Conservation (phyloP, 2,797 vertebrate genomes). For the Sparidentex hasta region DNA sequence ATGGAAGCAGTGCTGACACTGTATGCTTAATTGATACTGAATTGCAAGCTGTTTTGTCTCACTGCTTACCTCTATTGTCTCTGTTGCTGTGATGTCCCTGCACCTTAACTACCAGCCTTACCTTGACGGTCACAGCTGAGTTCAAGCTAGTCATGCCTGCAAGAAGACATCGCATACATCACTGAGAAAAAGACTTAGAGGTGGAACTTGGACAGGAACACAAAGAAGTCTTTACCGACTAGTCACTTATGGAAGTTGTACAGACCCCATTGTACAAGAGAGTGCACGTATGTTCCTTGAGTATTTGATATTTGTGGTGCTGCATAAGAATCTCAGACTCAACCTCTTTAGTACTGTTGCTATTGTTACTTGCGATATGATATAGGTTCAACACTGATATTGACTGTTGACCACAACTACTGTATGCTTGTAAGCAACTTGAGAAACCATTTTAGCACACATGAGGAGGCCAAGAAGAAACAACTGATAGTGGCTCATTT, state of each 20-base stretch:
- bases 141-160: neutral
- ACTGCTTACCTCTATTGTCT: neutral
- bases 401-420: neutral
- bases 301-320: neutral
- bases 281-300: neutral
- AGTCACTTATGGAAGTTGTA: neutral
- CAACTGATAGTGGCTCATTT: neutral
- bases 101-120: neutral
- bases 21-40: constrained; percentile 22
- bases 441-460: neutral
- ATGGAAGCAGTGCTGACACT: constrained; percentile 31
- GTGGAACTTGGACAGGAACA: neutral
- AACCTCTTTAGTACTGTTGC: neutral
- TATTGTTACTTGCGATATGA: constrained; percentile 19
- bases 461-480: neutral
- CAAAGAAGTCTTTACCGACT: neutral
- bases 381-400: constrained; percentile 4
- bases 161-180: neutral
- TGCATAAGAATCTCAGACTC: neutral
- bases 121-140: constrained; percentile 19
- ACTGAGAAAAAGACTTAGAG: no score
- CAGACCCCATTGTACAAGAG: neutral
- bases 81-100: neutral
- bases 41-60: neutral
- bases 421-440: neutral